Base-by-base conservation (phyloP, 2,113 vertebrate species). In the Balaeniceps rex region DNA sequence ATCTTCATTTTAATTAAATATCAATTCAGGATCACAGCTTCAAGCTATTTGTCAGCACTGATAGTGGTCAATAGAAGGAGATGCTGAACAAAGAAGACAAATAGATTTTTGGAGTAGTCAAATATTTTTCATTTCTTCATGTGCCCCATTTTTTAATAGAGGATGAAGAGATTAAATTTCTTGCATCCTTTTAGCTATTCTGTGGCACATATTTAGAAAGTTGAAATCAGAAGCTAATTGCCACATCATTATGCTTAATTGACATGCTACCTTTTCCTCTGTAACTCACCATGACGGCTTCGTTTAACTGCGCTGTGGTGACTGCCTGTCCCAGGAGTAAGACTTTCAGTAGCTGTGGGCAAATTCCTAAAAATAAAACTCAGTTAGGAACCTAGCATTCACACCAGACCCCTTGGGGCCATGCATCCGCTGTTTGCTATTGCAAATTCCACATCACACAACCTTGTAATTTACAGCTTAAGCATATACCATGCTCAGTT, bases 1-100 rank as follows among this genome's bases (percentile, higher is more conserved):
- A 98, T 97, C 95, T 97, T 94, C 52, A 87, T 97, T 98, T 98
- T 98, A 98, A 98, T 98, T 98, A 98, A 98, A 97, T 98, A 97
- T 96, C 97, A 98, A 96, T 97, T 98, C 95, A 95, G 87, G 76
- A 98, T 97, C 97, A 97, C 91, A 97, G 72, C 90, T 97, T 97
- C 90, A 95, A 97, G 92, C 63, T 93, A 94, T 97, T 97, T 98
- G 97, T 96, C 97, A 98, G 57, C 79, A 93, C 78, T 95, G 93
- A 97, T 97, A 96, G 68, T 97, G 95, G 98, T 98, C 97, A 98
- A 98, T 97, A 96, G 95, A 95, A 97, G 42, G 71, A 86, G 87
- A 97, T 11, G 72, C 33, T 97, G 88, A 98, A 97, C 96, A 97
- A 97, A 98, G 95, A 97, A 97, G 87, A 96, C 88, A 97, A 97